Percentiles rank a stretch among this genome's conserved stretches.
Conservation (phyloP, 2,113 vertebrate species). For the Merops nubicus region DNA sequence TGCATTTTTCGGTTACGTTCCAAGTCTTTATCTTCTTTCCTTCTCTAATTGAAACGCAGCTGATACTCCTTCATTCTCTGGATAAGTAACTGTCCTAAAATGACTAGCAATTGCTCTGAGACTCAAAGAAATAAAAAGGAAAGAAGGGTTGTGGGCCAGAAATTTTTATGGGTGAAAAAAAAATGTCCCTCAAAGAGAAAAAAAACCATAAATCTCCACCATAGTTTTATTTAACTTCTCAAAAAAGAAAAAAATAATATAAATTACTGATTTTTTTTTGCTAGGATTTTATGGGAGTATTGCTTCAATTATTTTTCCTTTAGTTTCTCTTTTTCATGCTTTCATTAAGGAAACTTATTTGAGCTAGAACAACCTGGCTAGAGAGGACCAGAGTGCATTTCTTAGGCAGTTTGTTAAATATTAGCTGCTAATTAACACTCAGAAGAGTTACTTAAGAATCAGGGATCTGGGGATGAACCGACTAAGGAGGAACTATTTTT, state of each 20-base stretch:
- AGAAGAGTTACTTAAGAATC: background rate
- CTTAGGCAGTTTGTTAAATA: background rate
- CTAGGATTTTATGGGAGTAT: background rate
- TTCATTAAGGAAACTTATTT: background rate
- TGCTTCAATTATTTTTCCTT: background rate
- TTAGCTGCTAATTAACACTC: background rate
- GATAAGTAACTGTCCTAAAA: conserved; percentile 37
- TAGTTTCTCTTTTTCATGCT: background rate
- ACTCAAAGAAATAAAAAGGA: conserved; percentile 7
- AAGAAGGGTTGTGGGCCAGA: background rate
- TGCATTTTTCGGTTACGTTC: conserved; percentile 35
- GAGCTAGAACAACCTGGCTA: background rate
- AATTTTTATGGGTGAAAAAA: background rate
- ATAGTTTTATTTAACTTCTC: background rate
- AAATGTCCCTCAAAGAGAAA: background rate
- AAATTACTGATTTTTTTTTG: background rate
- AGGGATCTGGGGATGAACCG: background rate
- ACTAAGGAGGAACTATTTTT: background rate
- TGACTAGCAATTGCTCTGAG: background rate
- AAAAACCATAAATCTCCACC: background rate
- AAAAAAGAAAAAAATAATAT: background rate
- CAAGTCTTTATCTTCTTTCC: conserved; percentile 59
- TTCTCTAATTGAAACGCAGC: conserved; percentile 30
- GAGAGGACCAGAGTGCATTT: background rate
- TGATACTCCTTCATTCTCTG: conserved; percentile 16